Base-by-base conservation (phyloP, 2,113 vertebrate genomes). In the Tyrannus savana region DNA sequence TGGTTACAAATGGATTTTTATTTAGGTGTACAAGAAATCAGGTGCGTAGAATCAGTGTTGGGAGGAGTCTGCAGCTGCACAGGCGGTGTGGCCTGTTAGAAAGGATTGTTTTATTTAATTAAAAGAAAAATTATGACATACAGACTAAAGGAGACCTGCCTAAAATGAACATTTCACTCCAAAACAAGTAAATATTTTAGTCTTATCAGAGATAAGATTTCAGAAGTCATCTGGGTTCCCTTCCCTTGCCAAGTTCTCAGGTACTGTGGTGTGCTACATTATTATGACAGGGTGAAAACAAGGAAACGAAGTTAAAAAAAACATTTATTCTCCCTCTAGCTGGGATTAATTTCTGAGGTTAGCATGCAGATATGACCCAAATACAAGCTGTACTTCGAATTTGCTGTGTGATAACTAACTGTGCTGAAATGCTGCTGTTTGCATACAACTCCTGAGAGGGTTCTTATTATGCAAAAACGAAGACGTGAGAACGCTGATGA, bases 401-500 rank as follows among this genome's bases (percentile, higher is more conserved):
- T 58, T 94, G 66, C 83, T 47, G 7, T 18, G 56, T 52, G 60
- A 62, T 92, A 95, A 59, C 50, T 63, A 88, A 74, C 75, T 14
- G 46, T 3, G 24, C 24, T 84, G 86, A 89, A 93, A 84, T 7
- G 64, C 47, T 92, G 88, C 72, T 89, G 93, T 87, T 93, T 87
- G 92, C 83, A 73, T 15, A 87, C 37, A 79, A 10, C 83, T 92
- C 96, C 90, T 76, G 69, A 72, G 93, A 92, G 88, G 66, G 68
- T 78, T 78, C 53, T 84, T 89, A 90, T 82, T 92, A 95, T 92
- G 92, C 90, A 89, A 68, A 93, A 96, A 87, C 60, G 58, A 87
- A 96, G 95, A 96, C 27, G 25, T 52, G 64, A 93, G 83, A 87
- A 90, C 2, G 12, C 89, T 95, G 96, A 96, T 96, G 92, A 95